These are phyloP conservation scores for Leucophora obtusa DNA, from an alignment of 2,888 invertebrate species.

Conservation along the genomic window DNA sequence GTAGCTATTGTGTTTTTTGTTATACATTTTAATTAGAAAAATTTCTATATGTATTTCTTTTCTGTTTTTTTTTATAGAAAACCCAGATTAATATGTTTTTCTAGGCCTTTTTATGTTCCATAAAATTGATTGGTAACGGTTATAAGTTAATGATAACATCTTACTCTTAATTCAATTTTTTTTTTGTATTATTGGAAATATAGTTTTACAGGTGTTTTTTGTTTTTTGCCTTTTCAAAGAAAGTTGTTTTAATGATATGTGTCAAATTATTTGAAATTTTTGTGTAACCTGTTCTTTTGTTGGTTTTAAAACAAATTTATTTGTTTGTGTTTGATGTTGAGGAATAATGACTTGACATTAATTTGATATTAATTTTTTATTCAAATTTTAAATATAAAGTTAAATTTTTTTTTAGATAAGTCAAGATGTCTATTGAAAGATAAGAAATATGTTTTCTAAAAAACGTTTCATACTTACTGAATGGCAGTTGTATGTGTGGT, in stretches of 20 bases:
- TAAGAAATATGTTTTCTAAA: too few relatives aligned
- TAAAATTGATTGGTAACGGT: slow-evolving; percentile 55
- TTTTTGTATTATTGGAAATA: not conserved
- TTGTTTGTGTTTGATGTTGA: slow-evolving; percentile 8
- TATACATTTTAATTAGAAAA: not conserved
- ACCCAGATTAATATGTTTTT: not conserved
- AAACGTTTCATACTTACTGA: too few relatives aligned
- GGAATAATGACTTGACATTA: slow-evolving; percentile 33
- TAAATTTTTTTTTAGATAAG: not conserved
- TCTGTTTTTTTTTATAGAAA: not conserved
- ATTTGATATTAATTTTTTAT: slow-evolving; percentile 48
- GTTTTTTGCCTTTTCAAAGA: not conserved
- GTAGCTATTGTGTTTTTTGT: not conserved
- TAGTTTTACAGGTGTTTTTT: slow-evolving; percentile 26
- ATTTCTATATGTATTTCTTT: not conserved
- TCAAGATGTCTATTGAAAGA: not conserved
- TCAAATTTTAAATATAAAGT: slow-evolving; percentile 2
- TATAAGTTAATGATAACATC: slow-evolving; percentile 46
- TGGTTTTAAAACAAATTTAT: slow-evolving; percentile 9
- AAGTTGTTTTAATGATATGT: not conserved
- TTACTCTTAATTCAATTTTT: not conserved
- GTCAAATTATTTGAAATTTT: slow-evolving; percentile 6
- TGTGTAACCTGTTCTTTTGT: slow-evolving; percentile 13
- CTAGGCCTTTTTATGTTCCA: not conserved
- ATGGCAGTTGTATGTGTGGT: too few relatives aligned